A percentile compares a stretch with the other conserved stretches of the same genome.
These are phyloP conservation scores for Neodiprion fabricii DNA, from an alignment of 1,140 invertebrate species.

Conservation along the genomic window DNA sequence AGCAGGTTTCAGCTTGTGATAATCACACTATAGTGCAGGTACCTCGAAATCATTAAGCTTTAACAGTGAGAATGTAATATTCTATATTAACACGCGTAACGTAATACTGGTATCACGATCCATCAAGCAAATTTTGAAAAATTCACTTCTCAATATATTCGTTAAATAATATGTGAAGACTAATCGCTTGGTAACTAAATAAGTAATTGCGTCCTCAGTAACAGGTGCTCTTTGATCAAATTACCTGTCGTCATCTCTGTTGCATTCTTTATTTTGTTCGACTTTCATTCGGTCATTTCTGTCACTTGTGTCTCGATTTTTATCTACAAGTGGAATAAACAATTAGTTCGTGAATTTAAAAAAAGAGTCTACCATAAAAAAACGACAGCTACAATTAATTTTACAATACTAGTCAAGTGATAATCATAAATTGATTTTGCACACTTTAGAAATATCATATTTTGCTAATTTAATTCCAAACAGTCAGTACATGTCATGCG, in stretches of 20 bases:
- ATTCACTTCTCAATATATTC: not conserved
- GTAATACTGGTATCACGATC: not conserved
- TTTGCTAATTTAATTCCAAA: too few relatives aligned
- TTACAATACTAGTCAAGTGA: too few relatives aligned
- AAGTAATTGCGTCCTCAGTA: not conserved
- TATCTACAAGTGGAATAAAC: constrained; percentile 44
- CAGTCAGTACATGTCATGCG: too few relatives aligned
- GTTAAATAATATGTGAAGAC: not conserved
- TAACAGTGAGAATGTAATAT: not conserved
- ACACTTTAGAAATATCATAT: too few relatives aligned
- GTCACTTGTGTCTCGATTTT: constrained; percentile 41
- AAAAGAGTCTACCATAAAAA: too few relatives aligned
- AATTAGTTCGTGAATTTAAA: not conserved
- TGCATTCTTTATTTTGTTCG: constrained; percentile 47
- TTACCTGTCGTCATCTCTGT: constrained; percentile 50
- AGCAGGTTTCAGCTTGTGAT: not conserved
- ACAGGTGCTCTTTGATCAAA: constrained; percentile 8
- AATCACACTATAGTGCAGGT: not conserved
- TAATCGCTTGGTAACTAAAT: not conserved
- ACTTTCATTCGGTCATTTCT: constrained; percentile 39
- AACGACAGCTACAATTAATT: too few relatives aligned
- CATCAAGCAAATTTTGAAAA: not conserved
- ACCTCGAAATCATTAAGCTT: not conserved
- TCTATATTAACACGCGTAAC: too few relatives aligned
- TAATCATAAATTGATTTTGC: too few relatives aligned